These are phyloP conservation scores for Puntigrus tetrazona DNA, from an alignment of 2,113 vertebrate species.

Conservation along the genomic window DNA sequence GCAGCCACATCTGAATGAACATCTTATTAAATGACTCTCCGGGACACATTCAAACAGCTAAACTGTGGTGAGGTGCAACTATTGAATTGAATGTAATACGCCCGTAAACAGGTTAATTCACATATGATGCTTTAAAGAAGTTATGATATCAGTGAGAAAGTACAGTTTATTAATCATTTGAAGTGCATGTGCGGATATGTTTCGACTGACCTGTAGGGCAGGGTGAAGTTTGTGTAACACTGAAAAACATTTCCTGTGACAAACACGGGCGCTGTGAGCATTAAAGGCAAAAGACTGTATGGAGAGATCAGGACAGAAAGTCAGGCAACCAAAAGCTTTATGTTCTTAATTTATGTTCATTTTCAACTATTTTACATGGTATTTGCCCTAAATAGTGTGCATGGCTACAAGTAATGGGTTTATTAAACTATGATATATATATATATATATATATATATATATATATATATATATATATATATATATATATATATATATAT, in stretches of 20 bases:
- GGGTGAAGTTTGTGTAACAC: constrained; percentile 83
- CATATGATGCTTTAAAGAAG: too few species aligned
- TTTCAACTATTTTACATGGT: neutral
- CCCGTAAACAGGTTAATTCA: neutral
- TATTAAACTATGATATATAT: too few species aligned
- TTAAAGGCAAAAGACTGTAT: constrained; percentile 78
- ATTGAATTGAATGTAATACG: neutral
- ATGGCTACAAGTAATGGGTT: neutral
- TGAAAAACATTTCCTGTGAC: constrained; percentile 74
- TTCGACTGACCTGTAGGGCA: constrained; percentile 80
- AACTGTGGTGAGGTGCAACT: too few species aligned
- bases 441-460: too few species aligned
- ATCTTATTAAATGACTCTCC: neutral
- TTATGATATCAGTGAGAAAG: neutral
- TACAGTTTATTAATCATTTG: neutral
- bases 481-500: too few species aligned
- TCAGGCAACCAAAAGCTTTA: neutral
- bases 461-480: too few species aligned
- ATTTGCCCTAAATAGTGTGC: neutral
- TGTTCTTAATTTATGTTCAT: neutral
- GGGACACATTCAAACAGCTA: neutral
- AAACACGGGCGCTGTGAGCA: constrained; percentile 84
- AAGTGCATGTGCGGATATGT: neutral
- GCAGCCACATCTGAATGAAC: neutral
- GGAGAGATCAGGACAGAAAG: constrained; percentile 32